A percentile compares a stretch with the other conserved stretches of the same genome.
Conservation (phyloP, 2,797 vertebrate genomes). For the Hemitrygon akajei region DNA sequence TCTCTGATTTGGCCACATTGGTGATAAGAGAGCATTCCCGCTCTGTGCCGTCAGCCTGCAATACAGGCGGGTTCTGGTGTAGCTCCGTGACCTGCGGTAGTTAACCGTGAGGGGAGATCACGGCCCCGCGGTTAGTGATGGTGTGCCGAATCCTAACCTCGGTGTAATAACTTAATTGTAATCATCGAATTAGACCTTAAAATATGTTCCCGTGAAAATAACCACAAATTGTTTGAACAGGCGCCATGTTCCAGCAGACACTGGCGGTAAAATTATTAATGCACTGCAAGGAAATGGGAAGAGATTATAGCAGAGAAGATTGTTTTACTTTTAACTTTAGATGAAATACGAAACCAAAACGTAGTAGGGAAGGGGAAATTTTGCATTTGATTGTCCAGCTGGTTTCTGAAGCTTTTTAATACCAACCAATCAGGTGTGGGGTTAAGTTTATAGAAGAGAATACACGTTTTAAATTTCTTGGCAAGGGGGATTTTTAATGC, state of each 20-base stretch:
- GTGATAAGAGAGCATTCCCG: not conserved
- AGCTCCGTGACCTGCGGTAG: not conserved
- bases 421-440: not conserved
- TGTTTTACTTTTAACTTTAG: not conserved
- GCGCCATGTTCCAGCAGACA: not conserved
- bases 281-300: not conserved
- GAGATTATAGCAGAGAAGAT: not conserved
- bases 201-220: not conserved
- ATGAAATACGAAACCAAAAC: not conserved
- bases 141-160: no score
- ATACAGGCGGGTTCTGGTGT: not conserved
- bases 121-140: not conserved
- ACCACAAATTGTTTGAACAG: not conserved
- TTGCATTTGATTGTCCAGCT: not conserved
- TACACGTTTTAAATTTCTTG: conserved; percentile 40
- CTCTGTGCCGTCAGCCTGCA: not conserved
- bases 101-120: no score
- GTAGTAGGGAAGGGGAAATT: not conserved
- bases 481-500: conserved; percentile 37
- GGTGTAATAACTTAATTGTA: not conserved
- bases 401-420: not conserved
- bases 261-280: not conserved
- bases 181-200: not conserved
- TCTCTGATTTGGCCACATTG: not conserved
- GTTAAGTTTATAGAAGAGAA: not conserved